These are phyloP conservation scores for Myotis daubentonii DNA, from an alignment of 2,797 vertebrate species.

Conservation along the genomic window DNA sequence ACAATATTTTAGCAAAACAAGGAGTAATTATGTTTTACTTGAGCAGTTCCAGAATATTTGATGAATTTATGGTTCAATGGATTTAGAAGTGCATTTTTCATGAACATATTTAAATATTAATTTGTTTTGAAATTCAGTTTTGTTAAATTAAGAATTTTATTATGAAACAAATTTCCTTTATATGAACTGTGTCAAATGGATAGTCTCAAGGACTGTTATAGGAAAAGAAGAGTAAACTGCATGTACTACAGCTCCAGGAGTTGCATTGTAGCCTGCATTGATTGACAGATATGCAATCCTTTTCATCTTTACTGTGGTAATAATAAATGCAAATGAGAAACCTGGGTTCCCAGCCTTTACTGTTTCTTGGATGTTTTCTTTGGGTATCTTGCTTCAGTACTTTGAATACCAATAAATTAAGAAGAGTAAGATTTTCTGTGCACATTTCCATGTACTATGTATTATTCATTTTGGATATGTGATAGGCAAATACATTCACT, in stretches of 20 bases:
- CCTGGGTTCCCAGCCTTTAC: background rate
- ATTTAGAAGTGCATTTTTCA: background rate
- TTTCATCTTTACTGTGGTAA: background rate
- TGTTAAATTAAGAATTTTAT: background rate
- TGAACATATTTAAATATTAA: background rate
- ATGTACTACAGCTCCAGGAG: rapidly evolving
- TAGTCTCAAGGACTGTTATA: background rate
- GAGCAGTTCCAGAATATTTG: background rate
- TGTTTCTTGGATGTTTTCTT: background rate
- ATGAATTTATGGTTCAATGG: background rate
- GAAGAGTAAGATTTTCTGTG: background rate
- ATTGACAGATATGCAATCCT: background rate
- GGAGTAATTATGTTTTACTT: background rate
- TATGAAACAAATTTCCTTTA: background rate
- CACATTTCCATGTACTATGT: too few relatives aligned
- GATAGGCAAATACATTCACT: background rate
- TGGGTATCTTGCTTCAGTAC: background rate
- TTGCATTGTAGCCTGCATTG: background rate
- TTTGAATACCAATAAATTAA: background rate
- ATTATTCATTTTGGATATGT: background rate
- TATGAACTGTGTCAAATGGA: background rate
- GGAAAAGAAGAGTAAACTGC: background rate
- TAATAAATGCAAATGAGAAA: background rate
- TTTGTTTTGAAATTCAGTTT: background rate
- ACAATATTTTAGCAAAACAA: slow-evolving; percentile 40